Evolutionary conservation across 2,113 vertebrate species (phyloP).

Genomic region (Cardinalis cardinalis): DNA sequence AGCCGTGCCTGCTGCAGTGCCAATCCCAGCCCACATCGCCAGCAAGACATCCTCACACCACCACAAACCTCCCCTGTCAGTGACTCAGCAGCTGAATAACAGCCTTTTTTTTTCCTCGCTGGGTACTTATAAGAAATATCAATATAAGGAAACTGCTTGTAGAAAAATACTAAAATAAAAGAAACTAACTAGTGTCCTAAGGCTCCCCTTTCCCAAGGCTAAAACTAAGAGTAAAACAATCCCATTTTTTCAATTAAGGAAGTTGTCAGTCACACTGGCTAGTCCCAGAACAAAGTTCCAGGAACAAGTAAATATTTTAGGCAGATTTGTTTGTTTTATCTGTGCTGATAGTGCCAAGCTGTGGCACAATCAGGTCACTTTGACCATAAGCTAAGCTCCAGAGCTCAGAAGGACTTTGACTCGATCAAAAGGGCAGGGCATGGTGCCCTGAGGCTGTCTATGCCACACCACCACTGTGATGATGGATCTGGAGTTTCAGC

Average conservation of each 20-base stretch:
- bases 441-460: fast-evolving
- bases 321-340: not conserved
- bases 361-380: fast-evolving
- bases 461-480: not conserved
- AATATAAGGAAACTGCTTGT: not conserved
- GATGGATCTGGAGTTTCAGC: not conserved
- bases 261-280: not conserved
- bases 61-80: fast-evolving
- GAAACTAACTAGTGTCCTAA: not conserved
- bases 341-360: not conserved
- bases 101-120: not conserved
- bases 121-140: not conserved
- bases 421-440: not conserved
- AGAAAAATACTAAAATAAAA: not conserved
- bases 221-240: not conserved
- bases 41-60: fast-evolving
- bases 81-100: not conserved
- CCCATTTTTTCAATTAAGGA: not conserved
- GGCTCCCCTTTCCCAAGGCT: not conserved
- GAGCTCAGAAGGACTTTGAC: not conserved
- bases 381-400: fast-evolving
- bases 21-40: fast-evolving
- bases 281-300: not conserved
- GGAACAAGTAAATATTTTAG: not conserved
- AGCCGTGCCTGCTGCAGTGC: fast-evolving